Conservation (phyloP, 2,797 vertebrate genomes). For the Iguana delicatissima region DNA sequence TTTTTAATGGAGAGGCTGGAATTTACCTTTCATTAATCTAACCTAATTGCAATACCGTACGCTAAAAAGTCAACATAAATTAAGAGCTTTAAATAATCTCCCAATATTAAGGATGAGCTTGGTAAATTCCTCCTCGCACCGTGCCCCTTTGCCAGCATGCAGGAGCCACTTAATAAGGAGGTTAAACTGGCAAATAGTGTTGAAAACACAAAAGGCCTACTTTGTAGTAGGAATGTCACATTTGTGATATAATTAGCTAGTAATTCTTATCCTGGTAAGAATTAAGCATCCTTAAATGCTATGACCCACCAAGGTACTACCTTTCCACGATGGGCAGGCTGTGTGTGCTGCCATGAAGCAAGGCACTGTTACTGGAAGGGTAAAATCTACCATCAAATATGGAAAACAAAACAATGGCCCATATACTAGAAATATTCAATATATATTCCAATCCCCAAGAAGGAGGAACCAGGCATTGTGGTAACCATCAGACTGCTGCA, state of each 20-base stretch:
- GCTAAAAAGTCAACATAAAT: constrained; percentile 77
- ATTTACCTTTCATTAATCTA: constrained; percentile 88
- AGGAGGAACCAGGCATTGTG: too few species aligned
- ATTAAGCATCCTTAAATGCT: background rate
- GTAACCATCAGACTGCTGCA: too few species aligned
- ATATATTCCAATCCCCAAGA: too few species aligned
- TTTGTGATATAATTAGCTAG: background rate
- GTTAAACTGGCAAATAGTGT: background rate
- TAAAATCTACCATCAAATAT: too few species aligned
- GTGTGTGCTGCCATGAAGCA: background rate
- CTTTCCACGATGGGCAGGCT: too few species aligned
- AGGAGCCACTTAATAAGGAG: background rate
- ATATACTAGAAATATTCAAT: too few species aligned
- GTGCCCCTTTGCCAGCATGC: background rate
- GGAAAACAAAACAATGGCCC: too few species aligned
- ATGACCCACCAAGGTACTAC: too few species aligned
- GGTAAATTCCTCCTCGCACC: constrained; percentile 22
- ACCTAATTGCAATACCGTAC: constrained; percentile 81
- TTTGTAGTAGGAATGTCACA: background rate
- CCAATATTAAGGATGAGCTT: constrained; percentile 47
- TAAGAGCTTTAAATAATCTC: constrained; percentile 71
- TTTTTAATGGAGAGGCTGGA: constrained; percentile 73
- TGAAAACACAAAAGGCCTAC: constrained; percentile 5
- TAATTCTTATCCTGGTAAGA: background rate
- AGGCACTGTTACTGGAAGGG: background rate